A percentile compares a stretch with the other conserved stretches of the same genome.
phyloP scores from a whole-genome alignment of 2,113 vertebrate genomes.

The Chascanopsetta lugubris region DNA sequence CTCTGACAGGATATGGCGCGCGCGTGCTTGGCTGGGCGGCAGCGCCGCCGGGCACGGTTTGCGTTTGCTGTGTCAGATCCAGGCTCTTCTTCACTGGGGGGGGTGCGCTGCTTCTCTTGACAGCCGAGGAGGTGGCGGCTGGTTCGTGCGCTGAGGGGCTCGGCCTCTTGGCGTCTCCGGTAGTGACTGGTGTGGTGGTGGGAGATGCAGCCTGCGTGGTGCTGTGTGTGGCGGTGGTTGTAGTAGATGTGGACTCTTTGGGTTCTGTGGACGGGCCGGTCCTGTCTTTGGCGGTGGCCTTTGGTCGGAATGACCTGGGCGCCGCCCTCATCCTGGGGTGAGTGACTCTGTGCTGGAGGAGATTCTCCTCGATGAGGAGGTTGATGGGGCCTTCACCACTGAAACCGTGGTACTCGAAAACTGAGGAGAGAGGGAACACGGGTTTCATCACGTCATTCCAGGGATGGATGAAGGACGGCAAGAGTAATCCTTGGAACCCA shows the following conservation, averaged over 20 bases:
- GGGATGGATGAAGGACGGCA: no score
- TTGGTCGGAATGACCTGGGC: constrained; percentile 38
- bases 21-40: constrained; percentile 8
- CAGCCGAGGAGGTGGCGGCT: not conserved
- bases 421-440: constrained; percentile 46
- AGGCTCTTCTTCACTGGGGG: not conserved
- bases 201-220: constrained; percentile 9
- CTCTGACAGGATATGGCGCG: not conserved
- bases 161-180: not conserved
- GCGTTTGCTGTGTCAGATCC: constrained; percentile 18
- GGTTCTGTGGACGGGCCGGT: constrained; percentile 17
- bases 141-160: constrained; percentile 15
- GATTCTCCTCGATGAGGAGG: constrained; percentile 90
- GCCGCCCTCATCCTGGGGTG: constrained; percentile 57
- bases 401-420: constrained; percentile 87
- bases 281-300: constrained; percentile 19
- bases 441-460: constrained; percentile 3
- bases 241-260: constrained; percentile 29
- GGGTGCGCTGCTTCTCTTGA: constrained; percentile 14
- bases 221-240: constrained; percentile 1
- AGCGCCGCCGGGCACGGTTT: constrained; percentile 13
- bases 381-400: constrained; percentile 88
- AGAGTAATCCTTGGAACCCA: no score
- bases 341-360: constrained; percentile 82
- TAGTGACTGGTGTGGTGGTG: constrained; percentile 26